Conservation (phyloP, 2,113 vertebrate genomes). For the Pica pica region DNA sequence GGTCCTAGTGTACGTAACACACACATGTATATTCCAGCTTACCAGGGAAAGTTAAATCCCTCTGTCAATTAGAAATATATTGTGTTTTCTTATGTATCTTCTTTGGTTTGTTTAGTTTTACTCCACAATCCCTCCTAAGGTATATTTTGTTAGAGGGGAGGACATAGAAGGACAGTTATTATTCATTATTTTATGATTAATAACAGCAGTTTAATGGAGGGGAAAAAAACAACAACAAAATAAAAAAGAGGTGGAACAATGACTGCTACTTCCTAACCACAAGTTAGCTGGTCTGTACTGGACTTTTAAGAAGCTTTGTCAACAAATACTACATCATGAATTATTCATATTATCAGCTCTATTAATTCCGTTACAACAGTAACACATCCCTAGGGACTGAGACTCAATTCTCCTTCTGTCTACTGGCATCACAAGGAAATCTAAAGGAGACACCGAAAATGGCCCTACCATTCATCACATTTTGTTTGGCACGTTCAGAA, state of each 20-base stretch:
- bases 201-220: neutral
- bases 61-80: neutral
- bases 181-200: neutral
- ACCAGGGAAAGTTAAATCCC: neutral
- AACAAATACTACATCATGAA: neutral
- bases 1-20: neutral
- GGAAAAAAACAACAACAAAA: neutral
- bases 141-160: neutral
- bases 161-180: neutral
- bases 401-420: slow-evolving; percentile 15
- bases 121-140: neutral
- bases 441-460: neutral
- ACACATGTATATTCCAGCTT: neutral
- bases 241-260: neutral
- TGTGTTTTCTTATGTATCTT: neutral
- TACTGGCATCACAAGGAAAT: slow-evolving; percentile 33
- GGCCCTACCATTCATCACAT: neutral
- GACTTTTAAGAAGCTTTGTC: neutral
- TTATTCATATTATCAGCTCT: slow-evolving; percentile 30
- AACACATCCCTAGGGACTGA: neutral
- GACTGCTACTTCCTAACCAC: neutral
- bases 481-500: slow-evolving; percentile 15
- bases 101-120: neutral
- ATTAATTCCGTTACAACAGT: slow-evolving; percentile 25
- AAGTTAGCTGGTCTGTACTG: neutral